Evolutionary conservation across 2,113 vertebrate genomes (phyloP), one percentile per base, ranked within the genome.

Genomic region (Ceyx melanurus): DNA sequence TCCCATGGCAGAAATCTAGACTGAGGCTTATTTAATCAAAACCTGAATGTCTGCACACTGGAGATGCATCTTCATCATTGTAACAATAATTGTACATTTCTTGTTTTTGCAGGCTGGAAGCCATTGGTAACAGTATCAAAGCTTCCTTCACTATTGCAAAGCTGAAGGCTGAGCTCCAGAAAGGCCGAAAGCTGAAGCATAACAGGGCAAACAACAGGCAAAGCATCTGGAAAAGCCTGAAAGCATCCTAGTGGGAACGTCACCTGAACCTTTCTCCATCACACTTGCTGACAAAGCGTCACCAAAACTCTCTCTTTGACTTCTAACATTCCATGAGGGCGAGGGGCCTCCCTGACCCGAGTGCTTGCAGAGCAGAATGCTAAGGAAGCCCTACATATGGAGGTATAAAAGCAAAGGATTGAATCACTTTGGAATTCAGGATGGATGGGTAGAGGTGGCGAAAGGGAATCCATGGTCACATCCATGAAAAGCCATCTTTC

Each of bases 51-150:
- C 95, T 90, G 25, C 35, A 35, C 65, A 11, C 76, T 68, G 58
- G 25, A 87, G 20, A 75, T 51, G 50, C 65, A 46, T 56, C 64
- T 82, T 82, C 37, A 13, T 80, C 94, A 61, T 54, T 60, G 17
- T 76, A 71, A 57, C 4, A 17, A 58, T 56, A 56, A 86, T 93
- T 40, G 25, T 86, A 1, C 83, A 31, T 61, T 97, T 90, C 78
- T 95, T 92, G 16, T 48, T 94, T 94, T 88, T 74, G 48, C 96
- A 98, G 98, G 84, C 95, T 97, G 80, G 97, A 98, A 60, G 86
- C 95, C 83, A 92, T 98, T 56, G 93, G 95, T 46, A 98, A 98
- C 82, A 97, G 94, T 46, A 97, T 98, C 93, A 98, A 97, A 95
- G 74, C 96, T n/a, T 97, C 97, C 57, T 97, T 97, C 62, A 95